Evolutionary conservation across 2,113 vertebrate genomes (phyloP).

Genomic region (Chlorocebus sabaeus): DNA sequence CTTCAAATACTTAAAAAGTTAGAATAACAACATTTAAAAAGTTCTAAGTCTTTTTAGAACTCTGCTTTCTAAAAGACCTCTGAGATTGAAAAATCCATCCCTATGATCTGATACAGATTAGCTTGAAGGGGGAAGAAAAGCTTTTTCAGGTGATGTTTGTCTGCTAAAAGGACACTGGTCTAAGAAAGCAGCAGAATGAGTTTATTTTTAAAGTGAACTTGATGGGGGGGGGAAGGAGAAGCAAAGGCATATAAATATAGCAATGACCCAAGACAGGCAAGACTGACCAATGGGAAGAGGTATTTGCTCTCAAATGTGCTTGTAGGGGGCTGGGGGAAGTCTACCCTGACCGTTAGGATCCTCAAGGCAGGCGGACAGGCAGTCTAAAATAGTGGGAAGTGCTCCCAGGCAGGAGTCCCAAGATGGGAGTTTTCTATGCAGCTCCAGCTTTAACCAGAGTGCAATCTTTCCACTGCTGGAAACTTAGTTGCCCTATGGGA

Average conservation of each 20-base stretch:
- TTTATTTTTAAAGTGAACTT: background rate
- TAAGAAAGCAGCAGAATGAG: background rate
- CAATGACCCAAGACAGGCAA: background rate
- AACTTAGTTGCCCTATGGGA: background rate
- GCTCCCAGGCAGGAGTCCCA: background rate
- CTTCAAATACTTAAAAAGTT: background rate
- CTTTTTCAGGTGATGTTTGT: background rate
- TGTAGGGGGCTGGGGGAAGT: background rate
- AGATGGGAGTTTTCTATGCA: background rate
- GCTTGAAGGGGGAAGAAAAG: background rate
- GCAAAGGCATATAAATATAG: background rate
- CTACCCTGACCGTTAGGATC: no score
- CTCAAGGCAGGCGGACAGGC: background rate
- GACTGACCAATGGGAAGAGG: background rate
- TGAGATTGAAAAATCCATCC: background rate
- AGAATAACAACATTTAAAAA: no score
- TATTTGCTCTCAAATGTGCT: background rate
- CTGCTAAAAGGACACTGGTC: background rate
- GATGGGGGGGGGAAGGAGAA: no score
- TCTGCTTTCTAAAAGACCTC: background rate
- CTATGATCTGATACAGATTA: background rate
- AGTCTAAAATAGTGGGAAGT: background rate
- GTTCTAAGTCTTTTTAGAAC: background rate
- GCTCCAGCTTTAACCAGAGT: background rate
- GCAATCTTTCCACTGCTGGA: background rate